Evolutionary conservation across 2,888 invertebrate genomes (phyloP).

Genomic region (Sycophila texana): DNA sequence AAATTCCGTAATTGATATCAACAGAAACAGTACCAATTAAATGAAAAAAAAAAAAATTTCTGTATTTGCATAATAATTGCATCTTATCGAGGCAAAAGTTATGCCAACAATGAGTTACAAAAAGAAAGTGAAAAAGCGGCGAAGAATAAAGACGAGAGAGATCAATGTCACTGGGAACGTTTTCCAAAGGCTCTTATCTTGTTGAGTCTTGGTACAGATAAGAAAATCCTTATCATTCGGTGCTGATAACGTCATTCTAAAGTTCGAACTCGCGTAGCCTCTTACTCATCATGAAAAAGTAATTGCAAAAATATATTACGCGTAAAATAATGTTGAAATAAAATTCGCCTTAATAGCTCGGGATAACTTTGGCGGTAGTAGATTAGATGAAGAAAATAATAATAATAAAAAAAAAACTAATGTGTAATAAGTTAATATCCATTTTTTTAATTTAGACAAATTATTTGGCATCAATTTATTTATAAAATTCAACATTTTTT

Average conservation of each 20-base stretch:
- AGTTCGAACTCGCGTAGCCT: slow-evolving; percentile 27
- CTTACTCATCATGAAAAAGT: slow-evolving; percentile 6
- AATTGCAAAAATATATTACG: slow-evolving; percentile 9
- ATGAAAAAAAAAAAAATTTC: too few species aligned
- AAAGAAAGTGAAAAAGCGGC: not conserved
- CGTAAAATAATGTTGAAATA: slow-evolving; percentile 6
- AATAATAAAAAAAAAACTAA: not conserved
- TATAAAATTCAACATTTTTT: too few species aligned
- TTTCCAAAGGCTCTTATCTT: slow-evolving; percentile 45
- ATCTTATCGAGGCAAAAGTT: too few species aligned
- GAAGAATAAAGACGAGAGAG: not conserved
- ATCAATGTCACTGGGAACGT: not conserved
- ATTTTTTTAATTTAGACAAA: not conserved
- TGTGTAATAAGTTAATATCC: not conserved
- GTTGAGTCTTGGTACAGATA: slow-evolving; percentile 49
- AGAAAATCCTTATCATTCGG: slow-evolving; percentile 44
- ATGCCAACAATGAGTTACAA: not conserved
- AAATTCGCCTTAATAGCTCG: not conserved
- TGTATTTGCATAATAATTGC: slow-evolving; percentile 15
- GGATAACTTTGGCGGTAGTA: not conserved
- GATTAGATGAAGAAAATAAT: not conserved
- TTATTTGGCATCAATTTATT: too few species aligned
- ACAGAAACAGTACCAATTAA: too few species aligned
- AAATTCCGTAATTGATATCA: too few species aligned
- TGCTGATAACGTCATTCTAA: slow-evolving; percentile 50